phyloP scores from a whole-genome alignment of 2,797 vertebrate species.

The Enteromius anoplus region DNA sequence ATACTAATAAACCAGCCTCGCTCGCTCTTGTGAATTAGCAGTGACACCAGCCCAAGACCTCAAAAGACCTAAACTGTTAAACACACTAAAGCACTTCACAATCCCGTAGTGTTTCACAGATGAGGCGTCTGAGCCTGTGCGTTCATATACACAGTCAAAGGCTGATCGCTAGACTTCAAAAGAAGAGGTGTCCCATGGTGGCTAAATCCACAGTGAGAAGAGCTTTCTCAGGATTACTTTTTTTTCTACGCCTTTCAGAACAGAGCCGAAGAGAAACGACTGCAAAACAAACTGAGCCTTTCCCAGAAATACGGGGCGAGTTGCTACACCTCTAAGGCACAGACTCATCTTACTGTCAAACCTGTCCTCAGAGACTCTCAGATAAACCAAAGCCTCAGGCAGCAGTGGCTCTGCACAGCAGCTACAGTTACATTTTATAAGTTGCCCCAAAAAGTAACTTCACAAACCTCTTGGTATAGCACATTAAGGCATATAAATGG shows the following conservation, averaged over 20 bases:
- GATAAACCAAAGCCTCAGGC: slow-evolving; percentile 20
- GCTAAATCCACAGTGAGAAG: slow-evolving; percentile 40
- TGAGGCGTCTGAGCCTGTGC: not conserved
- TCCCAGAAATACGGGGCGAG: slow-evolving; percentile 22
- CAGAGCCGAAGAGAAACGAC: not conserved
- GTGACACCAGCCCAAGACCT: not conserved
- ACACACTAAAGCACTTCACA: slow-evolving; percentile 4
- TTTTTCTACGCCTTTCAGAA: slow-evolving; percentile 7
- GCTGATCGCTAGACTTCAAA: slow-evolving; percentile 26
- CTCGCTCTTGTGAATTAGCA: slow-evolving; percentile 1
- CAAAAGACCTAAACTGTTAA: not conserved
- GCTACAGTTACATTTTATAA: not conserved
- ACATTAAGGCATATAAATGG: not conserved
- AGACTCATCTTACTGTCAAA: slow-evolving; percentile 8
- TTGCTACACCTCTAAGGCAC: not conserved
- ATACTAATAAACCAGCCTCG: not conserved
- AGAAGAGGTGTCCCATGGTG: slow-evolving; percentile 30
- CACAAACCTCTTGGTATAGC: not conserved
- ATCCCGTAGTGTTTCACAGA: not conserved
- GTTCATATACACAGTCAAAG: not conserved
- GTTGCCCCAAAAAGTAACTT: slow-evolving; percentile 12
- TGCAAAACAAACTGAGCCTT: slow-evolving; percentile 40
- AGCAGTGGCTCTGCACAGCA: not conserved
- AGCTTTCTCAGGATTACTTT: slow-evolving; percentile 50
- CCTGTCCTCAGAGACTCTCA: slow-evolving; percentile 3